phyloP scores from a whole-genome alignment of 2,888 invertebrate species.

The Drosophila mercatorum region DNA sequence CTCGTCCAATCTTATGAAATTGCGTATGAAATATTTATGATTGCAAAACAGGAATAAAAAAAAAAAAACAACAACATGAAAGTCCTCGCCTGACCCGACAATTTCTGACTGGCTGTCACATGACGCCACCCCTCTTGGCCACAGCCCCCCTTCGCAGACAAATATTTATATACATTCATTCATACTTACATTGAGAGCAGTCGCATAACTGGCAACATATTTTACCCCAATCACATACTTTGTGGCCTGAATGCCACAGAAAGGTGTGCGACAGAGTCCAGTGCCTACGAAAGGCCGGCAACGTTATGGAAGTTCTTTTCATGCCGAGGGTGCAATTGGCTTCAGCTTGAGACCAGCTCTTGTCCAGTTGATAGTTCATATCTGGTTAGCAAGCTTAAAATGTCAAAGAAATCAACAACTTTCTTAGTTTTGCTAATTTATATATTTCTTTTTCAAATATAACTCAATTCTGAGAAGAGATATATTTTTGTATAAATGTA shows the following conservation, averaged over 20 bases:
- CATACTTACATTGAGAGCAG: slow-evolving; percentile 18
- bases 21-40: slow-evolving; percentile 71
- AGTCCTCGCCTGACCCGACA: slow-evolving; percentile 21
- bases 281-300: background rate
- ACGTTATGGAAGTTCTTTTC: background rate
- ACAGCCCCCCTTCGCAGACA: slow-evolving; percentile 1
- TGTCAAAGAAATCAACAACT: background rate
- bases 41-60: slow-evolving; percentile 32
- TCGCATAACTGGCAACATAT: slow-evolving; percentile 55
- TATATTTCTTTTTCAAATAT: background rate
- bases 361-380: background rate
- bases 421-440: background rate
- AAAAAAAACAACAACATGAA: slow-evolving; percentile 1
- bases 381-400: background rate
- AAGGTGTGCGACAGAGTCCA: slow-evolving; percentile 16
- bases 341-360: background rate
- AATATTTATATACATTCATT: slow-evolving; percentile 13
- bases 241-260: slow-evolving; percentile 50
- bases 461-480: background rate
- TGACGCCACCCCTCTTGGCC: background rate
- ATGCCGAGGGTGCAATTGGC: background rate
- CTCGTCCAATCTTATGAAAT: slow-evolving; percentile 55
- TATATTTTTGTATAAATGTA: background rate
- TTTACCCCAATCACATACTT: slow-evolving; percentile 52
- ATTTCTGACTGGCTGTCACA: slow-evolving; percentile 20